A percentile compares a stretch with the other conserved stretches of the same genome.
Conservation (phyloP, 1,140 invertebrate species). For the Venturia canescens region DNA sequence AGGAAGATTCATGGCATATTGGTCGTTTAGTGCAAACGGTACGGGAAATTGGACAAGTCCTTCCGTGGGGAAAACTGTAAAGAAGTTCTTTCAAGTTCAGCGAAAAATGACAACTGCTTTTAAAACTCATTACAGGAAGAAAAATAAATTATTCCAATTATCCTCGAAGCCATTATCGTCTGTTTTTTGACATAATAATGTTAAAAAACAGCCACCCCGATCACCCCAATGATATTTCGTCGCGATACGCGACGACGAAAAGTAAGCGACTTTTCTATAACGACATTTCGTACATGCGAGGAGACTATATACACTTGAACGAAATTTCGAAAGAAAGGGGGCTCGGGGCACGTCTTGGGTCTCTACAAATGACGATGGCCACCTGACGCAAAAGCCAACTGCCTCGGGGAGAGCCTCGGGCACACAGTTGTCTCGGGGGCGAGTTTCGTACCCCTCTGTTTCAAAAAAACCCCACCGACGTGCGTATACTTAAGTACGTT, state of each 20-base stretch:
- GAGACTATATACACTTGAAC: not conserved
- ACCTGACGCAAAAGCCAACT: constrained; percentile 40
- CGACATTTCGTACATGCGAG: not conserved
- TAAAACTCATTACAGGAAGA: no score
- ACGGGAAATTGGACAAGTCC: no score
- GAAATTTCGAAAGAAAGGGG: not conserved
- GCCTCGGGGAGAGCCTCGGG: not conserved
- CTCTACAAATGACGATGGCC: constrained; percentile 38
- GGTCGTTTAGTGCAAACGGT: no score
- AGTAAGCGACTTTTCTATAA: not conserved
- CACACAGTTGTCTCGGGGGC: constrained; percentile 35
- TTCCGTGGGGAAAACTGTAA: no score
- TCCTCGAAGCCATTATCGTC: no score
- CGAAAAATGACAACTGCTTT: no score
- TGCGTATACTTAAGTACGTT: not conserved
- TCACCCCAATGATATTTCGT: no score
- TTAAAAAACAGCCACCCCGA: no score
- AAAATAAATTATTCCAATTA: no score
- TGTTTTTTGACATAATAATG: no score
- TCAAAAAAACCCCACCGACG: not conserved
- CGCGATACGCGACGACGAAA: not conserved
- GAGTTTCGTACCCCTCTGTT: constrained; percentile 40
- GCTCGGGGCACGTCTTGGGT: constrained; percentile 5
- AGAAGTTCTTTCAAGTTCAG: no score
- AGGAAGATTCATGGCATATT: not conserved